Conservation (phyloP, 2,888 invertebrate species). For the Melinaea marsaeus region DNA sequence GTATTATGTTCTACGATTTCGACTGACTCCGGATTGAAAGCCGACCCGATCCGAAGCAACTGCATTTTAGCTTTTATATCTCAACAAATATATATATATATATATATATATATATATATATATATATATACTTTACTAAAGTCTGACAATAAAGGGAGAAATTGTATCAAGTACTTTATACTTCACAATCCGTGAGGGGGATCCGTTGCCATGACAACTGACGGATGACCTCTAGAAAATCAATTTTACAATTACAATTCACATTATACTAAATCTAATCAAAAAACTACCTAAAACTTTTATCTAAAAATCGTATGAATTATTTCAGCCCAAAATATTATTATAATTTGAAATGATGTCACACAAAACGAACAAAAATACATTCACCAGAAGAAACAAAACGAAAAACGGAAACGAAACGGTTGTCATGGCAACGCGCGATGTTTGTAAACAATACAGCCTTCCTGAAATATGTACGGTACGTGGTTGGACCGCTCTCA, state of each 20-base stretch:
- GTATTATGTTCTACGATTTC: constrained; percentile 9
- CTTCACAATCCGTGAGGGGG: constrained; percentile 24
- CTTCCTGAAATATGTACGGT: constrained; percentile 23
- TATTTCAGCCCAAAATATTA: no score
- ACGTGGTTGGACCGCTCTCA: constrained; percentile 9
- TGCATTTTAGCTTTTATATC: constrained; percentile 7
- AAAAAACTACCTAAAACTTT: no score
- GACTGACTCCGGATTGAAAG: constrained; percentile 5
- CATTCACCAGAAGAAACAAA: background rate
- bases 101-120: background rate
- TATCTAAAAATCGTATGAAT: no score
- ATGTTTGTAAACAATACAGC: constrained; percentile 31
- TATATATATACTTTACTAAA: constrained; percentile 11
- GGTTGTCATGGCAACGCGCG: constrained; percentile 36
- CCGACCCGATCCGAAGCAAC: constrained; percentile 1
- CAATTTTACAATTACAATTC: background rate
- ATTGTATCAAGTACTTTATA: constrained; percentile 21
- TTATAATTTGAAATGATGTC: background rate
- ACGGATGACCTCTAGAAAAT: constrained; percentile 37
- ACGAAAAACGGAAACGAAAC: constrained; percentile 20
- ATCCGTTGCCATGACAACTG: constrained; percentile 52
- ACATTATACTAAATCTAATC: background rate
- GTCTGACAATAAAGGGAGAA: constrained; percentile 24
- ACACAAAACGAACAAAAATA: background rate
- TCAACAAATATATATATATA: background rate